phyloP scores from a whole-genome alignment of 2,888 invertebrate genomes.

The Ctenicera cuprea region DNA sequence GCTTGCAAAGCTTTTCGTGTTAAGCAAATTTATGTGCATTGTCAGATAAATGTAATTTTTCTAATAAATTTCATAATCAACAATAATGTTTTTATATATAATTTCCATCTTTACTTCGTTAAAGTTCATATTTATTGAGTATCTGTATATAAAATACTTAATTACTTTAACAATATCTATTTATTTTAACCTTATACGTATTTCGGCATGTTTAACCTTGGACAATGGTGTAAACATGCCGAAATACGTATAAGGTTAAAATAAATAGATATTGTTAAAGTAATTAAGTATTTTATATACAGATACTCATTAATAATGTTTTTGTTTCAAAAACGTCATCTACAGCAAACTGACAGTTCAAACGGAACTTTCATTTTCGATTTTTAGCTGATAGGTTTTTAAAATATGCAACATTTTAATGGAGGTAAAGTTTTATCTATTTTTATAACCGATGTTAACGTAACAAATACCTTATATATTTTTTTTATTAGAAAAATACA shows the following conservation, averaged over 20 bases:
- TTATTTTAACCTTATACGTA: no score
- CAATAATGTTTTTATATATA: not conserved
- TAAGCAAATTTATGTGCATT: slow-evolving; percentile 40
- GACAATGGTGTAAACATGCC: no score
- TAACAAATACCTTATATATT: not conserved
- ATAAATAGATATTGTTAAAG: no score
- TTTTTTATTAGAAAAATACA: slow-evolving; percentile 59
- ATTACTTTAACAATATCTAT: no score
- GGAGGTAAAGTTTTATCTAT: slow-evolving; percentile 24
- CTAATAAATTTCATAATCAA: slow-evolving; percentile 45
- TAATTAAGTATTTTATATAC: no score
- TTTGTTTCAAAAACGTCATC: not conserved
- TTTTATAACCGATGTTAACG: not conserved
- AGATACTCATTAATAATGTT: no score
- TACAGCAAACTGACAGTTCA: not conserved
- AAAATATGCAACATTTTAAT: slow-evolving; percentile 9
- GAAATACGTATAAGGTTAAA: no score
- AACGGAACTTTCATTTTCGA: not conserved
- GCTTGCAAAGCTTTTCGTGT: slow-evolving; percentile 38
- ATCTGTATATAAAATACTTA: no score
- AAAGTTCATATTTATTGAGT: no score
- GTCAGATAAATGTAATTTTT: slow-evolving; percentile 48
- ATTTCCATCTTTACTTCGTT: no score
- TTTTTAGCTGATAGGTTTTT: not conserved
- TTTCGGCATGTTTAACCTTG: no score